Evolutionary conservation across 2,113 vertebrate genomes (phyloP).

Genomic region (Todiramphus saurophagus): DNA sequence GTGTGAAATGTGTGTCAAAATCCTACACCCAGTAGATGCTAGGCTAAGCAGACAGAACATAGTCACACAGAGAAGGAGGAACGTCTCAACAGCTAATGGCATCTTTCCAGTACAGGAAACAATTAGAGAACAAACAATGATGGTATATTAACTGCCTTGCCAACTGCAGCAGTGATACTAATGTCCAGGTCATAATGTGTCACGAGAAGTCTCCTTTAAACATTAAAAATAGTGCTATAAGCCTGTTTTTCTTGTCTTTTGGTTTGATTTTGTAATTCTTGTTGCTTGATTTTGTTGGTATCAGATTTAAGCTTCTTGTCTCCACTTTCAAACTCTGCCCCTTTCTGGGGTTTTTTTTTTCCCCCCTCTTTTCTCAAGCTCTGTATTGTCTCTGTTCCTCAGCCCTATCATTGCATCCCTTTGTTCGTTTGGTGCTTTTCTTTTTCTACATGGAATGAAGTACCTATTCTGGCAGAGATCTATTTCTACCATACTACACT

Average conservation of each 20-base stretch:
- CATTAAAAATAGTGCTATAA: neutral
- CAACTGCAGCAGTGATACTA: conserved; percentile 41
- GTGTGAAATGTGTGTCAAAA: conserved; percentile 36
- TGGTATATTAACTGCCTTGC: conserved; percentile 45
- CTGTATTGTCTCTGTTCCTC: neutral
- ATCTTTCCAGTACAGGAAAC: conserved; percentile 54
- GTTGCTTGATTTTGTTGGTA: neutral
- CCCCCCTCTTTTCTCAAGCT: neutral
- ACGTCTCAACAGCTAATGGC: conserved; percentile 43
- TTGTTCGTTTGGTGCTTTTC: neutral
- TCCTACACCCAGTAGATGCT: neutral
- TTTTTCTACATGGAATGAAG: neutral
- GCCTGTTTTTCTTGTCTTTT: neutral
- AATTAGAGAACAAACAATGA: conserved; percentile 59
- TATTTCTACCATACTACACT: neutral
- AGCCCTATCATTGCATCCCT: neutral
- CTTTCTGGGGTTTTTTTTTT: neutral
- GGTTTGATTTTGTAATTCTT: neutral
- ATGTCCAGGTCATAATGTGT: neutral
- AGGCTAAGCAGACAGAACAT: conserved; percentile 25
- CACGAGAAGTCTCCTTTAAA: conserved; percentile 7
- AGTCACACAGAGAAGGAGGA: conserved; percentile 4
- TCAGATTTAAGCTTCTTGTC: neutral
- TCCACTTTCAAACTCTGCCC: neutral
- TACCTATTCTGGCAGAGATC: neutral